Base-by-base conservation (phyloP, 2,797 vertebrate genomes). In the Tympanoctomys barrerae region DNA sequence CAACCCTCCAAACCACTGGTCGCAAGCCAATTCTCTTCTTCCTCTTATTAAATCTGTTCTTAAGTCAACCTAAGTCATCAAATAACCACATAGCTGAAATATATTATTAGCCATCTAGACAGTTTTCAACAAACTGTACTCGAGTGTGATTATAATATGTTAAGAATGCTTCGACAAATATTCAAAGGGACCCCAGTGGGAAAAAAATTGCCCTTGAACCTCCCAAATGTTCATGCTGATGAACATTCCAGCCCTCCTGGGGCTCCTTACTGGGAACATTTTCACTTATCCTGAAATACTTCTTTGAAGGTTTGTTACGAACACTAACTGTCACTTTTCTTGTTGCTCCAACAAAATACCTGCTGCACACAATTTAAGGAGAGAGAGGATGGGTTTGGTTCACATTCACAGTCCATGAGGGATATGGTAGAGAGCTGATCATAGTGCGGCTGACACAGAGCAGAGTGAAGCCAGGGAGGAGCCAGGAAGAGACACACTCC, bases 101-200 rank as follows among this genome's bases (percentile, higher is more conserved):
- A 33, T 21, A 68, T 73, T 82, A 82, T 18, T 91, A 68, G 19
- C 49, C 21, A 21, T 8, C 14, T 78, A 79, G 33, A 13, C 5
- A 75, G 28, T 16, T 93, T 82, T 92, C 39, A 80, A 57, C 62
- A 92, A 92, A 92, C 49, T 36, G 81, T 18, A 16, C 10, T 57
- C 77, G 77, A 61, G 18, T 14, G 33, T 68, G 54, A 59, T 87
- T 84, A 59, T 54, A 95, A 59, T 46, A 95, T 91, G 4, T 77
- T 88, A 88, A 78, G 3, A 70, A 93, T 77, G 24, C 5, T 52
- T 94, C 82, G 11, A 73, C 77, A 71, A 78, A 93, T 88, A 85
- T 59, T 77, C 28, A 39, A 87, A 81, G 22, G 36, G 33, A 71
- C 2, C 0, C 24, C 49, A 81, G 16, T 57, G 54, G 54, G 14